Base-by-base conservation (phyloP, 37 sponge, comb jelly and placozoan genomes). In the Oopsacas minuta region DNA sequence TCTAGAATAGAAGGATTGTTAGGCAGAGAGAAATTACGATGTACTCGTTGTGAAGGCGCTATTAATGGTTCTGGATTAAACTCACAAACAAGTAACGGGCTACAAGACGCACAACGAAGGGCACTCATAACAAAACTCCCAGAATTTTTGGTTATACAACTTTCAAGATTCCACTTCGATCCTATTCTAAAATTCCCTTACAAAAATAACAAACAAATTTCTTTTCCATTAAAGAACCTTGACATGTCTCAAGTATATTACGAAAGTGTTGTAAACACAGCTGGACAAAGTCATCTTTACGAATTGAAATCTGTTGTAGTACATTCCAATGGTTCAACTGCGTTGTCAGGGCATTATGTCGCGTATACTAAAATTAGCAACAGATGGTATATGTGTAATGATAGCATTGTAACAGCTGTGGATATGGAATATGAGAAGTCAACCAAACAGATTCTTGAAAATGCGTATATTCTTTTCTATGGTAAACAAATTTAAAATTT, bases 391-490 rank as follows among this genome's bases (percentile, higher is more conserved):
- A 87, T 84, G 83, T 38, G 86, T 38, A 86, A 92, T 51, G 92
- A 92, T 38, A 35, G 81, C 25, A 37, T 30, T 37, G 92, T 92
- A 22, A 37, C 28, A 0, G 36, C 0, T 37, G 61, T 91, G 0
- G 81, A 90, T 38, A 92, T 92, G 32, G 85, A 85, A 35, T 0
- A 1, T 36, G 90, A 88, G 52, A 37, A 88, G n/a, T 85, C 22
- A 0, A 81, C 20, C 20, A 83, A 32, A 42, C 83, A 85, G 83
- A 81, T 88, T 23, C 83, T 87, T 32, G 86, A 88, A 37, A 92
- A 89, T 90, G 86, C 88, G 12, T 92, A 92, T 37, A 30, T 92
- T 1, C 85, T 92, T 38, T 88, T 92, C 83, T 92, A 92, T 75
- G 36, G 81, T 32, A 28, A 22, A 83, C 51, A 83, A 37, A 61